A percentile compares a stretch with the other conserved stretches of the same genome.
phyloP scores from a whole-genome alignment of 2,113 vertebrate species.

The Numida meleagris region DNA sequence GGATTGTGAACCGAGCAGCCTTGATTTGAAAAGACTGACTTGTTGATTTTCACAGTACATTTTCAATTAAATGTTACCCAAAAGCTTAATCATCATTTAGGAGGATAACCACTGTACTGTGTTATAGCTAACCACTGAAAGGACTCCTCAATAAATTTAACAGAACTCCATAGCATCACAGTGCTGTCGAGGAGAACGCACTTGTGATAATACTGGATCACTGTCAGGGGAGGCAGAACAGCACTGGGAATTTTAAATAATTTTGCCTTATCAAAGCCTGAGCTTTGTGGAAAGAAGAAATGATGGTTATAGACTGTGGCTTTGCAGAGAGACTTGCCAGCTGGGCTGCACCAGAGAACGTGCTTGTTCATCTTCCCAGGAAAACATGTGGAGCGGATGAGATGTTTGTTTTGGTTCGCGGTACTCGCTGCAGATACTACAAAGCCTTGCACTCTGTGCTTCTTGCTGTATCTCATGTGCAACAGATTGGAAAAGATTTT shows the following conservation, averaged over 20 bases:
- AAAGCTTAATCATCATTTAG: slow-evolving; percentile 60
- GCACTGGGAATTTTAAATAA: slow-evolving; percentile 8
- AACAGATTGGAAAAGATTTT: neutral
- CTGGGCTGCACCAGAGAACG: neutral
- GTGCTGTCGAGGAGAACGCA: neutral
- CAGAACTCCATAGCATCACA: neutral
- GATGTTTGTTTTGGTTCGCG: neutral
- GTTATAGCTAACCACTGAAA: slow-evolving; percentile 22
- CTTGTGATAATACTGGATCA: neutral
- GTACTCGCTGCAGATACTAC: neutral
- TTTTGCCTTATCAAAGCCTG: neutral
- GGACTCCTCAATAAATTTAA: slow-evolving; percentile 35
- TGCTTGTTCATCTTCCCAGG: neutral
- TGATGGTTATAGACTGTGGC: slow-evolving; percentile 27
- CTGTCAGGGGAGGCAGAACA: neutral
- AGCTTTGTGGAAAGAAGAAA: slow-evolving; percentile 24
- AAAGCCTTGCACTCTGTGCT: neutral
- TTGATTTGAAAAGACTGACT: slow-evolving; percentile 47
- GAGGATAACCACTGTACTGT: slow-evolving; percentile 53
- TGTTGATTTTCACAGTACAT: slow-evolving; percentile 52
- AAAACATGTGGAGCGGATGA: neutral
- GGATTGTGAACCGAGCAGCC: slow-evolving; percentile 1
- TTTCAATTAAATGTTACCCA: slow-evolving; percentile 67
- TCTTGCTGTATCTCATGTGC: neutral
- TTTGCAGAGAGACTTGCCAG: neutral